These are phyloP conservation scores for Kryptopterus vitreolus DNA, from an alignment of 2,797 vertebrate species.

Conservation along the genomic window DNA sequence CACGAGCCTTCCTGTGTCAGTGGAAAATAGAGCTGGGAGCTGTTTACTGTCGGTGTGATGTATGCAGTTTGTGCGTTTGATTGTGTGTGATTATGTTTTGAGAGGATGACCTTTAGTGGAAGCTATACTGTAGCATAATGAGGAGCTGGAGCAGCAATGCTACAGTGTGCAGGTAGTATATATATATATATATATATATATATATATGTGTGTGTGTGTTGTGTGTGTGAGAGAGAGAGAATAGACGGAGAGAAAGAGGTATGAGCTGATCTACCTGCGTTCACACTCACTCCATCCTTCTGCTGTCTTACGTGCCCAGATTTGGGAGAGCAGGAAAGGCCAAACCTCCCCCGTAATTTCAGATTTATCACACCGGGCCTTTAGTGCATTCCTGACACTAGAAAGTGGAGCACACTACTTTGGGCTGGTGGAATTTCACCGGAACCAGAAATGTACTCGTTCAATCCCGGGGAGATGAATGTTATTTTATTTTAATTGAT, in stretches of 20 bases:
- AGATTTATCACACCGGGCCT: constrained; percentile 37
- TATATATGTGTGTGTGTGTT: no score
- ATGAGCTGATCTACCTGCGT: constrained; percentile 56
- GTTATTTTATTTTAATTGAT: background rate
- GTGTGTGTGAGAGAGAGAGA: constrained; percentile 5
- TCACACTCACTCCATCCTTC: constrained; percentile 50
- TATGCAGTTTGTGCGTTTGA: constrained; percentile 99
- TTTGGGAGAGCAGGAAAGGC: constrained; percentile 39
- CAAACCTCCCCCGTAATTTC: constrained; percentile 33
- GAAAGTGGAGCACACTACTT: constrained; percentile 37
- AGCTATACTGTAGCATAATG: constrained; percentile 99
- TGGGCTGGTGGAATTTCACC: background rate
- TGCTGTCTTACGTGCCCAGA: constrained; percentile 44
- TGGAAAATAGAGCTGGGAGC: constrained; percentile 91
- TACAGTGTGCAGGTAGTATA: constrained; percentile 90
- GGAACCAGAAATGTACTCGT: background rate
- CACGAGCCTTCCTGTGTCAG: constrained; percentile 82
- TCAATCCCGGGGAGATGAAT: background rate
- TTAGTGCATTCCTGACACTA: constrained; percentile 33
- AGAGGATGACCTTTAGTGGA: constrained; percentile 99
- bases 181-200: no score
- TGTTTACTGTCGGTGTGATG: constrained; percentile 98
- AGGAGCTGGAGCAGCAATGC: constrained; percentile 92
- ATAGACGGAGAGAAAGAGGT: constrained; percentile 58
- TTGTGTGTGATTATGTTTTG: constrained; percentile 99